Evolutionary conservation across 2,888 invertebrate species (phyloP), one percentile per base, ranked within the genome.

Genomic region (Mimachlamys varia): DNA sequence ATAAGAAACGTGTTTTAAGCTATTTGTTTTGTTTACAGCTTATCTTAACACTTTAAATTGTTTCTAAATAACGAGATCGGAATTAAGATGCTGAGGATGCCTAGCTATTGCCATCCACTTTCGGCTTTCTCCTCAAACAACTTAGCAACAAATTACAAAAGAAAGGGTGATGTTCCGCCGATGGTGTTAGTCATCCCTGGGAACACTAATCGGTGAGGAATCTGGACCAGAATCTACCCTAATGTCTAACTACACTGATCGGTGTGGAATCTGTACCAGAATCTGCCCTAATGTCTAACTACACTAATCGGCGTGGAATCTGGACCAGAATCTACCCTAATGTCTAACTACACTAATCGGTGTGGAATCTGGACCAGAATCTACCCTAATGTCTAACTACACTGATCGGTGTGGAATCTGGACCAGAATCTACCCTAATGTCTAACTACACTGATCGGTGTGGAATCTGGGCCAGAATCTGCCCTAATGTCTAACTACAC

Each of bases 31-130:
- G 76, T 27, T 0, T 33, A 33, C 12, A 76, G 76, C 33, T 76
- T 76, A 76, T 76, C 76, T 33, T 33, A 76, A 76, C 33, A 10
- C 27, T 76, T 76, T 76, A 76, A 76, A 76, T 76, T 27, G 76
- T 76, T 76, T 76, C 19, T 33, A 5, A 33, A 76, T 76, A 33
- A 33, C 27, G 33, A 76, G 76, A 7, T 76, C 33, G 76, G 27
- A 10, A 33, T 27, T 27, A 27, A 33, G 27, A 76, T 76, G 76
- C 33, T 76, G 76, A 33, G 19, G 76, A 76, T 19, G 76, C 22
- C 12, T 76, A 33, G 33, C 27, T 10, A 76, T 58, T 58, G n/a
- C 58, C 7, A 58, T 19, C 19, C n/a, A 0, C 58, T 7, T 22
- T 58, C 58, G 58, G 33, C 76, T 27, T 76, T 33, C n/a, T 58